Percentiles rank a stretch among this genome's conserved stretches.
Conservation (phyloP, 2,888 invertebrate genomes). For the Spilosoma lubricipeda region DNA sequence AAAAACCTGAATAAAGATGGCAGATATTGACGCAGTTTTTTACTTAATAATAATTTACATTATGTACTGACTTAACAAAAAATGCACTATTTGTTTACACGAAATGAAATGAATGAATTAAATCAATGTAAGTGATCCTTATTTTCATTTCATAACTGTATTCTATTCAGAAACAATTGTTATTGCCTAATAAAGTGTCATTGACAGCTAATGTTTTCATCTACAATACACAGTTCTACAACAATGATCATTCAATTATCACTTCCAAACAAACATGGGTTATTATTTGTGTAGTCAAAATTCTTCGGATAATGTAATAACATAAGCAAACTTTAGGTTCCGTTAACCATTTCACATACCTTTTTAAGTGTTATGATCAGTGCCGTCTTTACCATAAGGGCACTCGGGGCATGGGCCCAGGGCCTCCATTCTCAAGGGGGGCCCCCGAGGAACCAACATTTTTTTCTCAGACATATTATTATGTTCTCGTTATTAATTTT, state of each 20-base stretch:
- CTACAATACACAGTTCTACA: slow-evolving; percentile 15
- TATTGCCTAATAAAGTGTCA: slow-evolving; percentile 18
- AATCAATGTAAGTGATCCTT: neutral
- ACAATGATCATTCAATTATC: slow-evolving; percentile 27
- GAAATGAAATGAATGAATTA: neutral
- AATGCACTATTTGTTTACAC: neutral
- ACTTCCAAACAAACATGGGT: slow-evolving; percentile 13
- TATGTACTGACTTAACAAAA: too few species aligned
- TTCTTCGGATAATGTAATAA: slow-evolving; percentile 18
- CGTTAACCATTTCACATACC: slow-evolving; percentile 46
- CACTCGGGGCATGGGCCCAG: too few species aligned
- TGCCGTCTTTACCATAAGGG: too few species aligned
- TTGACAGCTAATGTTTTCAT: slow-evolving; percentile 27
- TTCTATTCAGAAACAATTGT: slow-evolving; percentile 3
- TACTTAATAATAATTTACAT: too few species aligned
- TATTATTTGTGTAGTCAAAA: slow-evolving; percentile 2
- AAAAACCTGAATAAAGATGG: too few species aligned
- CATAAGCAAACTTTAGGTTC: slow-evolving; percentile 26
- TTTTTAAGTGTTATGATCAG: slow-evolving; percentile 46
- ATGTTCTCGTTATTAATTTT: too few species aligned
- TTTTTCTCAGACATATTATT: too few species aligned
- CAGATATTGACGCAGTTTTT: too few species aligned
- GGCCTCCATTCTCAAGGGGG: too few species aligned
- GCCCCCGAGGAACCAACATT: too few species aligned
- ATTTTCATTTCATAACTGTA: neutral